These are phyloP conservation scores for Columbina picui DNA, from an alignment of 2,113 vertebrate genomes.

Conservation along the genomic window DNA sequence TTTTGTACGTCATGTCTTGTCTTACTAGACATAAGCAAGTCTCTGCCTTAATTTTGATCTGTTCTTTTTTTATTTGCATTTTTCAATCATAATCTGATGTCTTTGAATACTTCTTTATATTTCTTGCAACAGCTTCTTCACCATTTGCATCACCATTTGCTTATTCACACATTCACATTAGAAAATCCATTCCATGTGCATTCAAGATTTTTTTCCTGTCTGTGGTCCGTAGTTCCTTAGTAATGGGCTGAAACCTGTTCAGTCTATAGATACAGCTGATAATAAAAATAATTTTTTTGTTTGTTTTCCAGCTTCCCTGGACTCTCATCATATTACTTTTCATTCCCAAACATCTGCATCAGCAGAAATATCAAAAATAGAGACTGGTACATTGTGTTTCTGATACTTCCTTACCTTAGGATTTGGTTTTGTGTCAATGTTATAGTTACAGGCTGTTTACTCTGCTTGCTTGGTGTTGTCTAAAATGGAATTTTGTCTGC, in stretches of 20 bases:
- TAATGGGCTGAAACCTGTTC: not conserved
- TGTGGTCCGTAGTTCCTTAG: not conserved
- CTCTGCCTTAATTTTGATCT: not conserved
- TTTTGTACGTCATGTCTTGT: not conserved
- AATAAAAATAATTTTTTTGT: not conserved
- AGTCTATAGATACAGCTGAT: not conserved
- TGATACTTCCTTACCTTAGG: not conserved
- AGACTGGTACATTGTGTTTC: slow-evolving; percentile 14
- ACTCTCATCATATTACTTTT: not conserved
- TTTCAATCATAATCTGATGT: not conserved
- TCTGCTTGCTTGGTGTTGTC: not conserved
- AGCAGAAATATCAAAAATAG: slow-evolving; percentile 35
- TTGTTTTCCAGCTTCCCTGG: slow-evolving; percentile 29
- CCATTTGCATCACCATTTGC: not conserved
- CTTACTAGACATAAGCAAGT: not conserved
- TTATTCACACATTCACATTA: not conserved
- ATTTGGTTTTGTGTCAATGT: not conserved
- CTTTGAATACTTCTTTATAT: not conserved
- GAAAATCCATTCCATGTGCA: not conserved
- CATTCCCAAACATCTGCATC: not conserved
- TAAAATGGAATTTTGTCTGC: not conserved
- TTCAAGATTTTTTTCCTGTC: not conserved
- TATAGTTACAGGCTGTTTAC: not conserved
- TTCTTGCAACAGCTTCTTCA: not conserved
- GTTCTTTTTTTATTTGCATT: not conserved